phyloP scores from a whole-genome alignment of 2,797 vertebrate genomes.

The Balearica regulorum region DNA sequence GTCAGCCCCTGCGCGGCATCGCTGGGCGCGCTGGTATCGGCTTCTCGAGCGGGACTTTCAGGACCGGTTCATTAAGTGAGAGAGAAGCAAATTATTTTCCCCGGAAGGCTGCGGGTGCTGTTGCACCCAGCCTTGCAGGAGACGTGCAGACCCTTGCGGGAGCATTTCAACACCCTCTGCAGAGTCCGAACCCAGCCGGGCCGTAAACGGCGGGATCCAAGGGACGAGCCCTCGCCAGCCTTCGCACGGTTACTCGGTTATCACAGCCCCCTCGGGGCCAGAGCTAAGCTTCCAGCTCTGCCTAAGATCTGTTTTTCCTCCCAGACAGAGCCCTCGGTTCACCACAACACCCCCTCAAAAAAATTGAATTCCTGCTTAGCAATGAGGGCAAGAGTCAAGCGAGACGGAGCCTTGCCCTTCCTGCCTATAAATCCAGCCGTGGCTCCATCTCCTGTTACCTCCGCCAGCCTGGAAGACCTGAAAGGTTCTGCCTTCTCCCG shows the following conservation, averaged over 20 bases:
- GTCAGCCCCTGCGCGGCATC: not conserved
- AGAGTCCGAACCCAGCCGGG: not conserved
- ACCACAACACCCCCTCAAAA: not conserved
- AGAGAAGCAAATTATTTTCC: not conserved
- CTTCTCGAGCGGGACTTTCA: not conserved
- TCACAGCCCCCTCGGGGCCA: not conserved
- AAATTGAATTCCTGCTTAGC: not conserved
- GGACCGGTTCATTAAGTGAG: not conserved
- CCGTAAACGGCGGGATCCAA: not conserved
- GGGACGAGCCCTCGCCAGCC: not conserved
- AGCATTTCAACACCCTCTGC: not conserved
- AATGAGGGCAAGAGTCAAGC: too few species aligned
- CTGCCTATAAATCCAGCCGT: not conserved
- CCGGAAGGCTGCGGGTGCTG: not conserved
- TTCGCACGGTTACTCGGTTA: not conserved
- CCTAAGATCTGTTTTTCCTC: not conserved
- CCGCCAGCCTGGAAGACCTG: not conserved
- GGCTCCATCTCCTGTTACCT: not conserved
- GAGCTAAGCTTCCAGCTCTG: not conserved
- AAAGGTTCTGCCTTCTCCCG: not conserved
- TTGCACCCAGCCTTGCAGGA: not conserved
- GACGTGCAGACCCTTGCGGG: not conserved
- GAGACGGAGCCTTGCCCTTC: not conserved
- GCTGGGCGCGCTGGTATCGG: not conserved
- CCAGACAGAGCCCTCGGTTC: not conserved